Conservation (phyloP, 2,113 vertebrate genomes). For the Axis porcinus region DNA sequence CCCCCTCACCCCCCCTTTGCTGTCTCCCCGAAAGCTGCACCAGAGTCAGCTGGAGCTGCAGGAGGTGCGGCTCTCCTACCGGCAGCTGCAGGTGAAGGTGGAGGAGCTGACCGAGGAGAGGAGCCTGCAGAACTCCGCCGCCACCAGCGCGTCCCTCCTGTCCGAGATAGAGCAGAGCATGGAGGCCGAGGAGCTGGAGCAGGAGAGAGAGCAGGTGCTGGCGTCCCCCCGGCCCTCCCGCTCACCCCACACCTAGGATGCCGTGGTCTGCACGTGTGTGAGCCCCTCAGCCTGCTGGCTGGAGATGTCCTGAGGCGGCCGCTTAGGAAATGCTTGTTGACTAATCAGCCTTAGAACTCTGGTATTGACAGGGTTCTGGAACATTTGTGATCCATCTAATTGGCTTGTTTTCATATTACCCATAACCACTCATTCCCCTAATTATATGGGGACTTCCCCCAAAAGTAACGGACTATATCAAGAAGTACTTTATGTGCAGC, state of each 20-base stretch:
- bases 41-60: conserved; percentile 95
- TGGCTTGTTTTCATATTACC: not conserved
- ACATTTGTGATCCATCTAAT: not conserved
- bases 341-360: not conserved
- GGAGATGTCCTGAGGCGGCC: not conserved
- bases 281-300: not conserved
- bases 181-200: conserved; percentile 98
- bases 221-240: not conserved
- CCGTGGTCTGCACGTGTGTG: not conserved
- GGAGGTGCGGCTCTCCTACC: conserved; percentile 90
- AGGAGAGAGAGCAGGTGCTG: conserved; percentile 95
- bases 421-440: not conserved
- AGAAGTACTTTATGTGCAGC: not conserved
- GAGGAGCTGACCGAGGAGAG: conserved; percentile 92
- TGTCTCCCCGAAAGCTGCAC: conserved; percentile 82
- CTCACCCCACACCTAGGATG: not conserved
- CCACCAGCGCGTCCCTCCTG: conserved; percentile 91
- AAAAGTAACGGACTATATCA: not conserved
- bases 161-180: conserved; percentile 99
- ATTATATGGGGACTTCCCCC: not conserved
- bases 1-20: not conserved
- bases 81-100: conserved; percentile 89
- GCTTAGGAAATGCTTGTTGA: not conserved
- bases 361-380: not conserved
- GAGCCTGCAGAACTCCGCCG: conserved; percentile 89